Conservation (phyloP, 2,797 vertebrate genomes). For the Phrynocephalus forsythii region DNA sequence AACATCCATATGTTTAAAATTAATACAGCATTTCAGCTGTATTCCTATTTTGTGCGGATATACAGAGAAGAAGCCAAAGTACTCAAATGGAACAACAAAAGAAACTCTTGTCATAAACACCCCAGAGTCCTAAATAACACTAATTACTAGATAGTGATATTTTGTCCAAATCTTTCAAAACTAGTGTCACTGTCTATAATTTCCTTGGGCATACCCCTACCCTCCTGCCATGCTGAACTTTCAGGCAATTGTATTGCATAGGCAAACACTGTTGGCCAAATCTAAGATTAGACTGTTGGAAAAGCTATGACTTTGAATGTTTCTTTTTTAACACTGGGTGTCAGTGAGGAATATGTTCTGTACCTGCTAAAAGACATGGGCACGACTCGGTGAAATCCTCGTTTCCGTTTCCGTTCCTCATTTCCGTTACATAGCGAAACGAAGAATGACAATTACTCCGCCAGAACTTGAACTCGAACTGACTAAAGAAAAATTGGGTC, state of each 20-base stretch:
- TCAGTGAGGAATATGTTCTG: not conserved
- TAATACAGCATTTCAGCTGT: not conserved
- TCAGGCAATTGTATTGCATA: not conserved
- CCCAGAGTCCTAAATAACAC: not conserved
- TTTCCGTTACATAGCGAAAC: too few relatives aligned
- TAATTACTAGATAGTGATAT: not conserved
- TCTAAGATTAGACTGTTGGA: not conserved
- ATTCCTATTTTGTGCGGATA: not conserved
- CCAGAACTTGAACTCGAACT: too few relatives aligned
- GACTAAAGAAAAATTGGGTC: too few relatives aligned
- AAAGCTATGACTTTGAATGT: not conserved
- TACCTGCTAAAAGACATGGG: too few relatives aligned
- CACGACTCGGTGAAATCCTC: too few relatives aligned
- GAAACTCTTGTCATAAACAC: accelerated
- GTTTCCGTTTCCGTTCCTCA: too few relatives aligned
- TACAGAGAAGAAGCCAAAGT: not conserved
- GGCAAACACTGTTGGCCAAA: not conserved
- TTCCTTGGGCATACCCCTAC: not conserved
- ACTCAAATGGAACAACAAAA: conserved; percentile 4
- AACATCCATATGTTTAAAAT: not conserved
- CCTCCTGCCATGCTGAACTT: not conserved
- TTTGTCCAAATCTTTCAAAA: accelerated
- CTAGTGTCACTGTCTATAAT: not conserved
- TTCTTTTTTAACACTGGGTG: too few relatives aligned
- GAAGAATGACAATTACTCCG: too few relatives aligned